Percentiles rank a stretch among this genome's conserved stretches.
phyloP scores from a whole-genome alignment of 2,888 invertebrate species.

The Epistrophella euchroma region DNA sequence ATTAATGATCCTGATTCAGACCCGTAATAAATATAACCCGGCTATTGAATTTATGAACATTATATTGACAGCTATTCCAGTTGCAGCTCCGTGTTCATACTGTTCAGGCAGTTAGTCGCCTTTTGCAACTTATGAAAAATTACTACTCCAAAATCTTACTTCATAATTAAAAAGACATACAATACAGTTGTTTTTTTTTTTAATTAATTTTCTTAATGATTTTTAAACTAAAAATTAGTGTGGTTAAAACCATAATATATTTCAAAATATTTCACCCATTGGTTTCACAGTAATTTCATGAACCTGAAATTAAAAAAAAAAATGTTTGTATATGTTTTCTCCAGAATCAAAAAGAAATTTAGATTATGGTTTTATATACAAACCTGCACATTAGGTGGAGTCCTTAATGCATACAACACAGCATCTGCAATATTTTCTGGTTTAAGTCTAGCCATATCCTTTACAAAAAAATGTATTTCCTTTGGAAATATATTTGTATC shows the following conservation, averaged over 20 bases:
- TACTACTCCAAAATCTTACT: no score
- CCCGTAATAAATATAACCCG: no score
- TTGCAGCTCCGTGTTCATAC: no score
- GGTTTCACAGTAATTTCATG: conserved; percentile 82
- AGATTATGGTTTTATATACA: no score
- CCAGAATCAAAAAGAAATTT: no score
- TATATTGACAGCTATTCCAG: no score
- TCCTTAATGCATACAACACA: conserved; percentile 81
- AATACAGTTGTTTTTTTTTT: neutral
- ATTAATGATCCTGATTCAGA: no score
- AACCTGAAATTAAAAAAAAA: conserved; percentile 76
- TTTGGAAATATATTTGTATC: conserved; percentile 82
- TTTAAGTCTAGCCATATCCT: conserved; percentile 80
- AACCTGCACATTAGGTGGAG: conserved; percentile 82
- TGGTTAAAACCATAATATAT: neutral
- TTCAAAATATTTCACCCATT: conserved; percentile 82
- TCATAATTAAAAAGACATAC: neutral
- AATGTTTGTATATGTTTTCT: neutral
- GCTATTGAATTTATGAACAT: no score
- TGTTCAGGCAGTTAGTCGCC: no score
- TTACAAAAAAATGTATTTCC: conserved; percentile 81
- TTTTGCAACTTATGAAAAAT: no score
- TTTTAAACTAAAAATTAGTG: neutral
- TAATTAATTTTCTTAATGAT: neutral
- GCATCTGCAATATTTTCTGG: conserved; percentile 82